phyloP scores from a whole-genome alignment of 2,797 vertebrate species.

The Amphiprion clarkii region DNA sequence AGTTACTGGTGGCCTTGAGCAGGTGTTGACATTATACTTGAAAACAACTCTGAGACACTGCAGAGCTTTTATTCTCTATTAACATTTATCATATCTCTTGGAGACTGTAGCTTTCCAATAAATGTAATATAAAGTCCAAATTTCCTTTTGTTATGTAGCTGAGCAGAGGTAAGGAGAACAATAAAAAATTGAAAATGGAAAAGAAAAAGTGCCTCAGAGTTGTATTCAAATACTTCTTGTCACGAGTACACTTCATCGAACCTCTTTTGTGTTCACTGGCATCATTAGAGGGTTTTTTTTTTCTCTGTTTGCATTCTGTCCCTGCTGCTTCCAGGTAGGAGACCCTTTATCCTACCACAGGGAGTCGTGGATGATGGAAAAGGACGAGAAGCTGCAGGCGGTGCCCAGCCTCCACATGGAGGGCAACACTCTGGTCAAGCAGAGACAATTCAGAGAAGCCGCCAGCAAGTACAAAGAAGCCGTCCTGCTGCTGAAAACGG shows the following conservation, averaged over 20 bases:
- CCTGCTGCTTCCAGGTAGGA: conserved; percentile 83
- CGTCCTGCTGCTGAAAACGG: conserved; percentile 89
- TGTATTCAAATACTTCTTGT: background rate
- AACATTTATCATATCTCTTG: too few relatives aligned
- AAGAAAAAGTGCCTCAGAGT: background rate
- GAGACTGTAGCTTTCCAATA: background rate
- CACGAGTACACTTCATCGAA: background rate
- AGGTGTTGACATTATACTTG: background rate
- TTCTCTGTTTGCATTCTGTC: background rate
- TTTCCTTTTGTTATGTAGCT: background rate
- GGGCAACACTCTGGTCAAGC: conserved; percentile 89
- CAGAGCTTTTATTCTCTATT: background rate
- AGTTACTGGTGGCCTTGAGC: background rate
- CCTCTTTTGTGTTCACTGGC: conserved; percentile 9
- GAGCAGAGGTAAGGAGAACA: background rate
- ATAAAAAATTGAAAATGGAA: background rate
- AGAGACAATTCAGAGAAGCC: conserved; percentile 83
- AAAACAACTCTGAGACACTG: background rate
- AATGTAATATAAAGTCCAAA: rapidly evolving
- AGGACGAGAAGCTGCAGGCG: conserved; percentile 89
- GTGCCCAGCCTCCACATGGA: conserved; percentile 89
- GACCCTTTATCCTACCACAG: conserved; percentile 89
- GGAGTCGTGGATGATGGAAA: conserved; percentile 93
- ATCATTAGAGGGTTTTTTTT: conserved; percentile 5
- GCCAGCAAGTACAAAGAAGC: conserved; percentile 91